Conservation (phyloP, 2,888 invertebrate genomes). For the Lithophane leautieri region DNA sequence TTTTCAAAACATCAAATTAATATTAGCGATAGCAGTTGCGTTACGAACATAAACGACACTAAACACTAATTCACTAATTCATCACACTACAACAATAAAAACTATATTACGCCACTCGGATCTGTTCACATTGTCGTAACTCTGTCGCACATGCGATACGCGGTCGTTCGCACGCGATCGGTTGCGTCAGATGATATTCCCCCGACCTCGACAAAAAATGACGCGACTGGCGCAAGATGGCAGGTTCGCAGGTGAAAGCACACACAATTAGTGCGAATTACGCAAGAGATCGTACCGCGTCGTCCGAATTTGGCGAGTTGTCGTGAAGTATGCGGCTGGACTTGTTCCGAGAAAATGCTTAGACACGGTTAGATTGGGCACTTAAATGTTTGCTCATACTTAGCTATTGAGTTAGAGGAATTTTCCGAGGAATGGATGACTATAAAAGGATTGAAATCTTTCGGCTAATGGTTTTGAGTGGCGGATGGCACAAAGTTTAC, state of each 20-base stretch:
- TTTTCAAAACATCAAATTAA: slow-evolving; percentile 34
- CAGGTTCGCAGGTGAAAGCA: slow-evolving; percentile 74
- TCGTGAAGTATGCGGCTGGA: slow-evolving; percentile 57
- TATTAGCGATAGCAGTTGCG: slow-evolving; percentile 7
- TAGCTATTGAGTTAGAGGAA: slow-evolving; percentile 28
- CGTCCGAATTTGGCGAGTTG: slow-evolving; percentile 67
- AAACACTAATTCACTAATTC: slow-evolving; percentile 53
- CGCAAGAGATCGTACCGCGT: slow-evolving; percentile 63
- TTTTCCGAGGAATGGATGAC: slow-evolving; percentile 37
- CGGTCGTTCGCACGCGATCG: slow-evolving; percentile 57
- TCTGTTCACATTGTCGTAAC: slow-evolving; percentile 59
- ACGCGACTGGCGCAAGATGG: slow-evolving; percentile 73
- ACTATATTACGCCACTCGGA: slow-evolving; percentile 47
- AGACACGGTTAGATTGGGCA: slow-evolving; percentile 38
- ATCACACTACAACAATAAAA: slow-evolving; percentile 53
- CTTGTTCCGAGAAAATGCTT: slow-evolving; percentile 59
- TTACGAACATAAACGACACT: slow-evolving; percentile 30
- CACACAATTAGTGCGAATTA: slow-evolving; percentile 74
- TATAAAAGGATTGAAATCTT: slow-evolving; percentile 21
- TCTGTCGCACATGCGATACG: slow-evolving; percentile 62
- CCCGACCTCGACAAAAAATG: slow-evolving; percentile 68
- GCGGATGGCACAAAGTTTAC: slow-evolving; percentile 5
- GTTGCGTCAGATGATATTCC: slow-evolving; percentile 63
- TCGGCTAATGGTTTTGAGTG: not conserved
- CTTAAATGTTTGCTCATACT: slow-evolving; percentile 35